phyloP scores from a whole-genome alignment of 2,888 invertebrate genomes.

The Nymphalis urticae region DNA sequence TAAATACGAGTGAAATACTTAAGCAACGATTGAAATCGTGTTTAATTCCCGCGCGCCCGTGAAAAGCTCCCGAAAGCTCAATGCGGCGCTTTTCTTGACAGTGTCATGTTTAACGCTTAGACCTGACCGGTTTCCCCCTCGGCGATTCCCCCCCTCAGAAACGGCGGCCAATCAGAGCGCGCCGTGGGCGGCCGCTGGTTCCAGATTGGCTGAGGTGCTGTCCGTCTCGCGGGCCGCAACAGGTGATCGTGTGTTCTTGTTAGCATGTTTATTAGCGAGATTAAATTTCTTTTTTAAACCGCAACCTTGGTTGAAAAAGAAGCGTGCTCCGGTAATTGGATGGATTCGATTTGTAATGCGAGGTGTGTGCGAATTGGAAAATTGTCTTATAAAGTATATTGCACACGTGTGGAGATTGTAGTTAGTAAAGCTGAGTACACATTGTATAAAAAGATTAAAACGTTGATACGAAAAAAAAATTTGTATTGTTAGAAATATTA shows the following conservation, averaged over 20 bases:
- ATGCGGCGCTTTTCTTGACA: conserved; percentile 78
- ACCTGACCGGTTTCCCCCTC: conserved; percentile 56
- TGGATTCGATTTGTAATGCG: conserved; percentile 56
- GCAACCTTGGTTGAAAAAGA: conserved; percentile 61
- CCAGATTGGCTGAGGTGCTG: conserved; percentile 65
- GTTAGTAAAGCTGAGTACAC: conserved; percentile 15
- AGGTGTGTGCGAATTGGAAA: conserved; percentile 34
- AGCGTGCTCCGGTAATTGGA: conserved; percentile 58
- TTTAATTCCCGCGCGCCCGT: conserved; percentile 52
- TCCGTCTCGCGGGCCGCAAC: conserved; percentile 78
- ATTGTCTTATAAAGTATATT: conserved; percentile 19
- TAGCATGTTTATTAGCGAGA: conserved; percentile 80
- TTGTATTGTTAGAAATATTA: not conserved
- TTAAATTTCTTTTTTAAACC: conserved; percentile 77
- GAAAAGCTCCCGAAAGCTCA: conserved; percentile 80
- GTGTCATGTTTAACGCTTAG: conserved; percentile 71
- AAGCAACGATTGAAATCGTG: conserved; percentile 29
- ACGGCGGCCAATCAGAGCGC: conserved; percentile 62
- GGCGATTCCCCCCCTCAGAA: conserved; percentile 49
- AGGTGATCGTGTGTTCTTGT: conserved; percentile 79
- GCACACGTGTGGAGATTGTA: conserved; percentile 8
- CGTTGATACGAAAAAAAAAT: not conserved
- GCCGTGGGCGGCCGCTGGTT: conserved; percentile 75
- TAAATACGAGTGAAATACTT: conserved; percentile 10
- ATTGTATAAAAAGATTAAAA: not conserved